Base-by-base conservation (phyloP, 2,797 vertebrate species). In the Anomalospiza imberbis region DNA sequence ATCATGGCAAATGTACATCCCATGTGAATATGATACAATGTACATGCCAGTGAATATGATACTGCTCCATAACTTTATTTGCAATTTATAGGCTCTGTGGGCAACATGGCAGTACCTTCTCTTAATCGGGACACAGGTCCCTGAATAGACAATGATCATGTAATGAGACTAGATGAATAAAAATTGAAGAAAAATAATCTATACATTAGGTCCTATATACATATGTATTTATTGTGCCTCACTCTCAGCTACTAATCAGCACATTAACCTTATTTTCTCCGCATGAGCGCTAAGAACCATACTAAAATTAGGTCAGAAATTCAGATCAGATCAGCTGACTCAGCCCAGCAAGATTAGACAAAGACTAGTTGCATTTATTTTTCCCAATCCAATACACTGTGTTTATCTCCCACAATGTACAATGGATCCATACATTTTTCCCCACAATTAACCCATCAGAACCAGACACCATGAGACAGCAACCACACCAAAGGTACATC, bases 261-360 rank as follows among this genome's bases (percentile, higher is more conserved):
- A 96, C 75, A 90, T 97, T 97, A 98, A 97, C 96, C 95, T 97
- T 97, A 85, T 97, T 98, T 98, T 96, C 94, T 95, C 93, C 9
- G 88, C 94, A 91, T 93, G 91, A 92, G 87, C 1, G 12, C 93
- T 89, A 94, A 97, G 77, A 92, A 96, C 72, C 78, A 48, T 45
- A 76, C 79, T 63, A 97, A 98, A 98, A 98, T 97, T 97, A 98
- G 97, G 98, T 98, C 97, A 98, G 92, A 97, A 97, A 97, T 96
- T 97, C 97, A 97, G 96, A 97, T 97, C 97, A 97, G 96, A 97
- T 97, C 97, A 98, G 89, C 94, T 96, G 95, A 97, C 88, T 96
- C 95, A 93, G 90, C 83, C 87, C 91, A 94, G 87, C 54, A 96
- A 96, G 73, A 95, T 91, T 80, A 96, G 92, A 95, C 94, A 95